Evolutionary conservation across 2,113 vertebrate genomes (phyloP).

Genomic region (Bubo bubo): DNA sequence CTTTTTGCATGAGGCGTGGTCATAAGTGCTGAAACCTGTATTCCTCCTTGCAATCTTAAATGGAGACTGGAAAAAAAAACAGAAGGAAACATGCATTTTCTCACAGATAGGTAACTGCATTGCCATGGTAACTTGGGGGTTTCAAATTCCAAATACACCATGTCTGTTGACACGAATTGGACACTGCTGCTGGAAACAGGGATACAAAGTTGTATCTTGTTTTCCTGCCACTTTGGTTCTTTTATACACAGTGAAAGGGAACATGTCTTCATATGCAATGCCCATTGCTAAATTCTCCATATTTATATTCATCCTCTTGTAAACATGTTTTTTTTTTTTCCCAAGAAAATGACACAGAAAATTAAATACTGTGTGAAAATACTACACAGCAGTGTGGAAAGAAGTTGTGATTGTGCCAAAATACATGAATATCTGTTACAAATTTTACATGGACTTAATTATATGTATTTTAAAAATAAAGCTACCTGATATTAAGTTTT

Average conservation of each 20-base stretch:
- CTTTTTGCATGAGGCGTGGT: background rate
- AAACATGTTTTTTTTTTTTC: background rate
- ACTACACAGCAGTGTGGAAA: background rate
- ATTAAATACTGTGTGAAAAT: background rate
- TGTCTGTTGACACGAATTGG: background rate
- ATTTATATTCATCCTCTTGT: background rate
- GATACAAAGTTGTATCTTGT: background rate
- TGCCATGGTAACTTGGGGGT: conserved; percentile 28
- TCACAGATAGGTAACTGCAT: conserved; percentile 32
- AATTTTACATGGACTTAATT: background rate
- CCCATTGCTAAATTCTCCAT: background rate
- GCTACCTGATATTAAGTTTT: background rate
- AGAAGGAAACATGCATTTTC: background rate
- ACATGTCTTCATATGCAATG: background rate
- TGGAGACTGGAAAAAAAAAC: background rate
- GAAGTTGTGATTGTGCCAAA: background rate
- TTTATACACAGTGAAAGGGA: background rate
- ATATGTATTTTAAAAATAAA: background rate
- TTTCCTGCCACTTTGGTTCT: background rate
- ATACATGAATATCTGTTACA: background rate
- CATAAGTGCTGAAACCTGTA: background rate
- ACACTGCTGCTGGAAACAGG: background rate
- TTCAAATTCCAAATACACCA: background rate
- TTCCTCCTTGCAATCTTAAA: background rate
- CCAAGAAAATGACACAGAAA: background rate